Conservation (phyloP, 2,888 invertebrate genomes). For the Reticulitermes lucifugus region DNA sequence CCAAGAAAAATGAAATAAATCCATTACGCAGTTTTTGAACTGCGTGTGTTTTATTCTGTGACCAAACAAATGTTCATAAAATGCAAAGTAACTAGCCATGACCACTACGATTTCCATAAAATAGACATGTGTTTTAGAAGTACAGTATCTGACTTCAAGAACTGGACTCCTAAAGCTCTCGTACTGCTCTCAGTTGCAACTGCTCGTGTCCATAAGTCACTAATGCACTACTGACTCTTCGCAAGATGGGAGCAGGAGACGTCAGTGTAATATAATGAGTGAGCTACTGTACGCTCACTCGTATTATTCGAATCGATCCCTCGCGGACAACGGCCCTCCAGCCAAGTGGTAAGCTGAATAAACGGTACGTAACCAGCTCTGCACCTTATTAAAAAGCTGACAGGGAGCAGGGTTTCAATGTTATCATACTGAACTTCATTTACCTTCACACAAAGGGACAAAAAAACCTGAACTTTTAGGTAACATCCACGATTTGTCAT, state of each 20-base stretch:
- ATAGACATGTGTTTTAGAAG: too few species aligned
- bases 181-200: too few species aligned
- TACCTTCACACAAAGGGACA: too few species aligned
- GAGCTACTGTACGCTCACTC: background rate
- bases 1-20: background rate
- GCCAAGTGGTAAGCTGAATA: background rate
- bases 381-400: background rate
- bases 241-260: background rate
- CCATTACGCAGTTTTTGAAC: background rate
- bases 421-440: too few species aligned
- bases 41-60: background rate
- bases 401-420: background rate
- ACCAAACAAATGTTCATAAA: background rate
- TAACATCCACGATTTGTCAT: too few species aligned
- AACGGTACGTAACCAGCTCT: background rate
- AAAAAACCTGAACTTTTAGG: too few species aligned
- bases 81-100: too few species aligned
- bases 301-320: slow-evolving; percentile 19
- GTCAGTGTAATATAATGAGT: slow-evolving; percentile 14
- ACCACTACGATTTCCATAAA: too few species aligned
- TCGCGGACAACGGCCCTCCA: background rate
- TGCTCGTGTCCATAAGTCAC: background rate
- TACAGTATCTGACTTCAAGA: too few species aligned
- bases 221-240: background rate
- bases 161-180: too few species aligned